These are phyloP conservation scores for Apodemus agrarius DNA, from an alignment of 2,797 vertebrate species.

Conservation along the genomic window DNA sequence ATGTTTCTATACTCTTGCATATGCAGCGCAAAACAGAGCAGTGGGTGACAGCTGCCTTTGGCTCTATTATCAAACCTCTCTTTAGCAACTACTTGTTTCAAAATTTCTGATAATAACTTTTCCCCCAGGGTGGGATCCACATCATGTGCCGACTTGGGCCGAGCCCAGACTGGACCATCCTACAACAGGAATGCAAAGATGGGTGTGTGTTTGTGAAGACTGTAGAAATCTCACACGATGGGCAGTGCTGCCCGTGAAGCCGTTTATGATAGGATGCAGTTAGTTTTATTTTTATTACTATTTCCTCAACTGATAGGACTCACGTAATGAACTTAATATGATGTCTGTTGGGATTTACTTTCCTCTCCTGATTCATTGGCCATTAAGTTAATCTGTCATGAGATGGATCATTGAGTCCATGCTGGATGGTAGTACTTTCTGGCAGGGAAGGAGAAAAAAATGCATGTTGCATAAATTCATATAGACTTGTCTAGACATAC, in stretches of 20 bases:
- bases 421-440: not conserved
- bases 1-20: constrained; percentile 70
- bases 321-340: not conserved
- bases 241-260: not conserved
- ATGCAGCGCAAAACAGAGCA: constrained; percentile 72
- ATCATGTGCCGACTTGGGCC: not conserved
- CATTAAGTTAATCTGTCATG: constrained; percentile 31
- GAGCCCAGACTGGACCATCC: not conserved
- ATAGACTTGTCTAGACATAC: not conserved
- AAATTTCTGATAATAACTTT: constrained; percentile 59
- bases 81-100: constrained; percentile 72
- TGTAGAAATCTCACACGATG: not conserved
- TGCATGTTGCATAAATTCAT: not conserved
- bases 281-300: constrained; percentile 19
- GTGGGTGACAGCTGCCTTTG: constrained; percentile 68
- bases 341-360: not conserved
- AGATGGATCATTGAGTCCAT: constrained; percentile 35
- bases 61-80: constrained; percentile 59
- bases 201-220: not conserved
- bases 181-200: not conserved
- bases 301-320: constrained; percentile 17
- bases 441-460: not conserved
- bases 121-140: not conserved
- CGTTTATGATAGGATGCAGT: constrained; percentile 27
- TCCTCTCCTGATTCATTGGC: constrained; percentile 39